Percentiles rank a stretch among this genome's conserved stretches.
Conservation (phyloP, 2,113 vertebrate species). For the Pithys albifrons region DNA sequence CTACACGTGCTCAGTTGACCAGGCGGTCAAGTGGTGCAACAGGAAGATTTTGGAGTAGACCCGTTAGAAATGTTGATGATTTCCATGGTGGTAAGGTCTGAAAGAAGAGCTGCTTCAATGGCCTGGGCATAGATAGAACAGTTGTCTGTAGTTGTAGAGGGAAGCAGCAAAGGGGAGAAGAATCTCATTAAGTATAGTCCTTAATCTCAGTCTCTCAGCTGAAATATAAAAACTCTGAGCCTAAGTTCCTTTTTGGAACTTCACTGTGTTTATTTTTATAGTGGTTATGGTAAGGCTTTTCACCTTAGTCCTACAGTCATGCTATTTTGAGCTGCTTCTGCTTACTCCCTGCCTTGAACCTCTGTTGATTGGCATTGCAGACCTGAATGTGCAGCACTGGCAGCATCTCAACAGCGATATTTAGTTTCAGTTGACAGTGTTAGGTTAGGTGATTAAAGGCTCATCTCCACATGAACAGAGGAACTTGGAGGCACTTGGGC, state of each 20-base stretch:
- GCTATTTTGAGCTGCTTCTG: neutral
- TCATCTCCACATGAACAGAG: neutral
- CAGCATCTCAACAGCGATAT: neutral
- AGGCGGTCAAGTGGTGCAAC: neutral
- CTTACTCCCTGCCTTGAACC: neutral
- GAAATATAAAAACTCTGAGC: neutral
- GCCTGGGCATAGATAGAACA: neutral
- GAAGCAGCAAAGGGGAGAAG: neutral
- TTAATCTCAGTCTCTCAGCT: neutral
- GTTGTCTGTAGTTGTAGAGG: neutral
- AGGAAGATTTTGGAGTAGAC: neutral
- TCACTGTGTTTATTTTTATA: neutral
- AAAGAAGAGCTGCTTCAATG: neutral
- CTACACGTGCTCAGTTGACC: rapidly evolving
- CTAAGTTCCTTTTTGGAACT: neutral
- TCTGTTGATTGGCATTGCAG: neutral
- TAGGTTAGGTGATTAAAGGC: neutral
- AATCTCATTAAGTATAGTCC: neutral
- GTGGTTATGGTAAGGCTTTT: neutral
- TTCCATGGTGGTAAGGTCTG: neutral
- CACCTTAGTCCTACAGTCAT: neutral
- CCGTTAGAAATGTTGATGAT: rapidly evolving
- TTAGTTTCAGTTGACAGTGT: neutral
- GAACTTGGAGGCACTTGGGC: neutral
- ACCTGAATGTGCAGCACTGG: neutral